Evolutionary conservation across 1,140 invertebrate species (phyloP), one percentile per base, ranked within the genome.

Genomic region (Trichonephila clavata): DNA sequence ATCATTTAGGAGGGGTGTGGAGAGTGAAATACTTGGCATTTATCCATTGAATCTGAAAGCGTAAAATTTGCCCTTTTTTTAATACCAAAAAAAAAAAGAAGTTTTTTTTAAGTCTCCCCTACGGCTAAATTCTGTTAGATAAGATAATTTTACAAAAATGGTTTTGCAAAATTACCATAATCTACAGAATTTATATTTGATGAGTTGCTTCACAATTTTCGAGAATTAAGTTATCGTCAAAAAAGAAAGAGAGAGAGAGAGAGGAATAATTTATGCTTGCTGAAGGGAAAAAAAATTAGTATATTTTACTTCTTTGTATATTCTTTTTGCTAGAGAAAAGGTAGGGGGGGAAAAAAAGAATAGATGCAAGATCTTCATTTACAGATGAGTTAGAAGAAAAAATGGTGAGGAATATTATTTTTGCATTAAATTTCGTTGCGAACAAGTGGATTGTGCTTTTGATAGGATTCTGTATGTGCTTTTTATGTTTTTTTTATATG

Each of bases 101-200:
- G 60, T 61, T 61, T 18, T 63, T 63, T 63, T 61, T 61, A 50
- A 50, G 18, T 63, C 61, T 20, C 21, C 60, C 24, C 68, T 71
- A 16, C 5, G 27, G 24, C 27, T 71, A 27, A 24, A 32, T 32
- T 71, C 14, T 16, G 27, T 14, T 10, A 71, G 27, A 71, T 71
- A 71, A 71, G 68, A 71, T 71, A 71, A 71, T 71, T 71, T 71
- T 24, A 14, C 68, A 39, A 71, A 71, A 71, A 71, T 71, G 27
- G 68, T 32, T 71, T 24, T 18, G 24, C 68, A 32, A 18, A 71
- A 71, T 71, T 71, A 71, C 68, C 68, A 71, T 71, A 71, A 71
- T 71, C 68, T 71, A 71, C 68, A 24, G 27, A 71, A 71, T 71
- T 71, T 27, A 27, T 14, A 71, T 71, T 71, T 71, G 68, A 71